Evolutionary conservation across 2,888 invertebrate genomes (phyloP).

Genomic region (Acleris sparsana): DNA sequence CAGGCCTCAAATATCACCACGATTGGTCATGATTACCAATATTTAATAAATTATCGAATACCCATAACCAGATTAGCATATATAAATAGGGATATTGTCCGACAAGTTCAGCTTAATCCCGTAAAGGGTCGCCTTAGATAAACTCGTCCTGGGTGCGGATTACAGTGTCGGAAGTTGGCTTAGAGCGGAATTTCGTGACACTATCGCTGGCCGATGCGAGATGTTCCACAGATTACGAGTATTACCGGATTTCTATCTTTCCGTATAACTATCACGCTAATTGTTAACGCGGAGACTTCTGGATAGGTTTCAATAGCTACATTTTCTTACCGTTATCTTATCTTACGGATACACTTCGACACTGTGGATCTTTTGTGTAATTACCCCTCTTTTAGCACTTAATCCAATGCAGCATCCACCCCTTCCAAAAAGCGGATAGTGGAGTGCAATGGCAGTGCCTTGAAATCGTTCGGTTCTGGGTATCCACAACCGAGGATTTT

Average conservation of each 20-base stretch:
- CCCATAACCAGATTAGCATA: slow-evolving; percentile 51
- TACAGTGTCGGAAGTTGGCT: slow-evolving; percentile 70
- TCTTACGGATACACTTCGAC: too few species aligned
- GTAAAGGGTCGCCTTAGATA: slow-evolving; percentile 73
- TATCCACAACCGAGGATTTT: too few species aligned
- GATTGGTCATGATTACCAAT: neutral
- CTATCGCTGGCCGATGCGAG: slow-evolving; percentile 59
- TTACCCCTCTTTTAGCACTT: too few species aligned
- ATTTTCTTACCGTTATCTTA: too few species aligned
- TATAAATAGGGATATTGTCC: slow-evolving; percentile 70
- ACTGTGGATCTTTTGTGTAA: too few species aligned
- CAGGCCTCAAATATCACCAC: too few species aligned
- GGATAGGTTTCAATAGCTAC: too few species aligned
- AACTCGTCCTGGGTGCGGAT: slow-evolving; percentile 59
- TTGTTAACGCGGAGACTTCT: slow-evolving; percentile 34
- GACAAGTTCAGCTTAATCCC: slow-evolving; percentile 74
- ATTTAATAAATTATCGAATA: slow-evolving; percentile 14
- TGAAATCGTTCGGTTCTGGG: too few species aligned
- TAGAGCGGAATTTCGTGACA: slow-evolving; percentile 67
- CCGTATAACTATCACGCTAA: slow-evolving; percentile 59
- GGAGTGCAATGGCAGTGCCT: too few species aligned
- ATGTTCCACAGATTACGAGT: slow-evolving; percentile 68
- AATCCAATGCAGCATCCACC: too few species aligned
- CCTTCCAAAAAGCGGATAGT: too few species aligned
- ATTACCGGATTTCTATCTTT: slow-evolving; percentile 63